Percentiles rank a stretch among this genome's conserved stretches.
These are phyloP conservation scores for Aleiodes testaceus DNA, from an alignment of 2,888 invertebrate species.

Conservation along the genomic window DNA sequence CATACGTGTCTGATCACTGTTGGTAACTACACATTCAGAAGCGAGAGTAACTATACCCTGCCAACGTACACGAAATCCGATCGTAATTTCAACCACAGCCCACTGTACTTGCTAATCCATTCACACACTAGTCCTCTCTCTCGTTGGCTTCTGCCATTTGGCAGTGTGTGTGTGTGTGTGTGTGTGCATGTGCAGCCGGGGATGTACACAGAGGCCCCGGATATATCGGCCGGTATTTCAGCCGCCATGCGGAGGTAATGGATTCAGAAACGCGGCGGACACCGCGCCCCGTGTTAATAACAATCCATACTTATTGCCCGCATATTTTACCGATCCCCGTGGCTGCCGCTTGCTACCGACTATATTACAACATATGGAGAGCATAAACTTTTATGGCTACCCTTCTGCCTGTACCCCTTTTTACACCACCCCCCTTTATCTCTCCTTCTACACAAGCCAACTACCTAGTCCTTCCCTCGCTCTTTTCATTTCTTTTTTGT, in stretches of 20 bases:
- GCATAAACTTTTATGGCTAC: slow-evolving; percentile 73
- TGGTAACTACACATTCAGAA: slow-evolving; percentile 23
- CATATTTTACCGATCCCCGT: slow-evolving; percentile 73
- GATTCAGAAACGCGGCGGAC: slow-evolving; percentile 73
- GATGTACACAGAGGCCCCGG: slow-evolving; percentile 69
- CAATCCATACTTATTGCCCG: slow-evolving; percentile 74
- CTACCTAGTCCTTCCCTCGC: slow-evolving; percentile 54
- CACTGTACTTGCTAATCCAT: slow-evolving; percentile 70
- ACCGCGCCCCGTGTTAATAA: slow-evolving; percentile 73
- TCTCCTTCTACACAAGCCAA: slow-evolving; percentile 52
- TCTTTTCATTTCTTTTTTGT: slow-evolving; percentile 54
- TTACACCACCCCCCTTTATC: slow-evolving; percentile 52
- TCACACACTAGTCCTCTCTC: slow-evolving; percentile 61
- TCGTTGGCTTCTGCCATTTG: slow-evolving; percentile 40
- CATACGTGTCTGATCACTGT: slow-evolving; percentile 19
- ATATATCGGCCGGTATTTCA: slow-evolving; percentile 73
- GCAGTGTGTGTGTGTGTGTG: slow-evolving; percentile 1
- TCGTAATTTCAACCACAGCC: slow-evolving; percentile 69
- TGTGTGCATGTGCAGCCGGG: slow-evolving; percentile 47
- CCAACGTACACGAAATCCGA: slow-evolving; percentile 65
- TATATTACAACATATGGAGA: slow-evolving; percentile 74
- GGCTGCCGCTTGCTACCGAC: slow-evolving; percentile 62
- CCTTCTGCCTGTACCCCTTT: slow-evolving; percentile 65
- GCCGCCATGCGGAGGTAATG: slow-evolving; percentile 73
- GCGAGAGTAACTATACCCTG: slow-evolving; percentile 28